phyloP scores from a whole-genome alignment of 2,113 vertebrate species.

The Ia io region DNA sequence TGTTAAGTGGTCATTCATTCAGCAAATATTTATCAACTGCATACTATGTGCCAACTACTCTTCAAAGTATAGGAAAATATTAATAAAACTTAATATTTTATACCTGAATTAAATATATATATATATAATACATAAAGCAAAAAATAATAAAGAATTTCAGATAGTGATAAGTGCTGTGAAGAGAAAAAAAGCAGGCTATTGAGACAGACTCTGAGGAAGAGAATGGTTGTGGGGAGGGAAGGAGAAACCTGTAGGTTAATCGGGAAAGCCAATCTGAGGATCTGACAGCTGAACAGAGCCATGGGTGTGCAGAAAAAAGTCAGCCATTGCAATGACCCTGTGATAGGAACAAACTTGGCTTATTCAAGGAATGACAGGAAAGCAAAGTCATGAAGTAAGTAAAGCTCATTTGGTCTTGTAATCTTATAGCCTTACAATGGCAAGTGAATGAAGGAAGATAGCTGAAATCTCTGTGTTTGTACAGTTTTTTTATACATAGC shows the following conservation, averaged over 20 bases:
- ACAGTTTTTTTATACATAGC: not conserved
- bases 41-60: not conserved
- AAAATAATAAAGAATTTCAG: not conserved
- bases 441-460: not conserved
- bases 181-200: not conserved
- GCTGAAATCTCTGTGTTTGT: not conserved
- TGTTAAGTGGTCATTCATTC: not conserved
- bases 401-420: not conserved
- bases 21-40: not conserved
- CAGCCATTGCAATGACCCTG: not conserved
- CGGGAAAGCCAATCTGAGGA: not conserved
- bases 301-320: not conserved
- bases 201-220: not conserved
- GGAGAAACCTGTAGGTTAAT: not conserved
- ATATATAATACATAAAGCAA: not conserved
- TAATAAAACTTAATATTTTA: conserved; percentile 6
- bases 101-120: not conserved
- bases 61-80: not conserved
- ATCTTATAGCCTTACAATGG: not conserved
- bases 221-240: not conserved
- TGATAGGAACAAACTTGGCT: not conserved
- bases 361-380: not conserved
- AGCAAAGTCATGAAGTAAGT: not conserved
- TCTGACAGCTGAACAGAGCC: not conserved
- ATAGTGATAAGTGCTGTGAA: not conserved